phyloP scores from a whole-genome alignment of 2,888 invertebrate genomes.

The Lasiommata megera region DNA sequence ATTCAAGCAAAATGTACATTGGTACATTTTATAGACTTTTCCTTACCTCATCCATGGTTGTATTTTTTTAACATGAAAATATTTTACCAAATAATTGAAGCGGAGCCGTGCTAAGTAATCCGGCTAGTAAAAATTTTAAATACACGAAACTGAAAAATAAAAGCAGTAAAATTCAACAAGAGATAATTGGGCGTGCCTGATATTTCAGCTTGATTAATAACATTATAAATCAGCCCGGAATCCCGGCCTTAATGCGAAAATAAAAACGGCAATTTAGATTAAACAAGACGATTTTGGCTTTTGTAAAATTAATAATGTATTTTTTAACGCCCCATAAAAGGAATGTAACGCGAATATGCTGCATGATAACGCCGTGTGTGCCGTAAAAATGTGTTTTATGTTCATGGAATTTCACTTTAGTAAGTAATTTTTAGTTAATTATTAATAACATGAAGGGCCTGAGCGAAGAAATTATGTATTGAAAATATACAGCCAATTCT shows the following conservation, averaged over 20 bases:
- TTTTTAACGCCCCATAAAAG: conserved; percentile 37
- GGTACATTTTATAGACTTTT: too few relatives aligned
- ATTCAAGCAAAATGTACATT: too few relatives aligned
- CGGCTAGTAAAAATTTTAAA: conserved; percentile 24
- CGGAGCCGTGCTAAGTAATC: conserved; percentile 8
- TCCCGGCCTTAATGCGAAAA: conserved; percentile 52
- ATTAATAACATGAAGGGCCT: too few relatives aligned
- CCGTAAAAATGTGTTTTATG: conserved; percentile 15
- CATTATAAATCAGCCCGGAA: conserved; percentile 58
- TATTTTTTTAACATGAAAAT: too few relatives aligned
- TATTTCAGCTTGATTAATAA: conserved; percentile 68
- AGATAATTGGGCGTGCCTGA: conserved; percentile 62
- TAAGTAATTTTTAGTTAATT: neutral
- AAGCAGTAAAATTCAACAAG: conserved; percentile 49
- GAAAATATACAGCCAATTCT: too few relatives aligned
- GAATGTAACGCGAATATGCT: conserved; percentile 30
- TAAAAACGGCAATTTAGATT: conserved; percentile 51
- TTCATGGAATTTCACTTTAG: conserved; percentile 7
- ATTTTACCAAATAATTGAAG: neutral
- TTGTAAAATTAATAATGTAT: conserved; percentile 42
- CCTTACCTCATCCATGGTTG: too few relatives aligned
- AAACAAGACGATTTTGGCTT: conserved; percentile 44
- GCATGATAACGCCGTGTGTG: conserved; percentile 14
- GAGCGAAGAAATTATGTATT: too few relatives aligned
- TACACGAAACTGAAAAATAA: conserved; percentile 34